Evolutionary conservation across 2,888 invertebrate species (phyloP), one percentile per base, ranked within the genome.

Genomic region (Phortica okadai): DNA sequence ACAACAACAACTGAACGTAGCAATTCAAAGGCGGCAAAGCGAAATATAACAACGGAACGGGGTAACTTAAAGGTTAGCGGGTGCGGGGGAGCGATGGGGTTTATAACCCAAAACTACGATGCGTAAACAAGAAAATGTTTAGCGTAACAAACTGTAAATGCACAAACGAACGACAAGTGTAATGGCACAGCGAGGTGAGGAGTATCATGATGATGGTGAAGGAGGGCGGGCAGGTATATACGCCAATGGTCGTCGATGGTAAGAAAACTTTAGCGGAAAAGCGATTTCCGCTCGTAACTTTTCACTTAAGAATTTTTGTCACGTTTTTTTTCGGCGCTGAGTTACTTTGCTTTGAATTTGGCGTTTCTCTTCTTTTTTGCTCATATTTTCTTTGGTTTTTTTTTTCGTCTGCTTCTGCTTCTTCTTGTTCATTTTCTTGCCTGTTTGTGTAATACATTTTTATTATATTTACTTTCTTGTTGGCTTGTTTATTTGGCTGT

Each of bases 101-200:
- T 33, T 33, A 33, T 33, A 33, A 33, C 70, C 33, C 0, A 75
- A 75, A 74, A 56, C n/a, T 76, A 79, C 79, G 84, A 81, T 82
- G 80, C 86, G 85, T 85, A 85, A 85, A 87, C 85, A 85, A 86
- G 86, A 83, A 85, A 86, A 83, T 85, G 86, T 87, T 86, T 87
- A 85, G 83, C 87, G 83, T 80, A 78, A 78, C 75, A 77, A 77
- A 64, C 11, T 64, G 56, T 74, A 70, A 62, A 56, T 2, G 56
- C 5, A 56, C n/a, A n/a, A 56, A 56, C 16, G 56, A 56, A 16
- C n/a, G 56, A 56, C 14, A n/a, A 16, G 16, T 16, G 10, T 14
- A 56, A 14, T 5, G 21, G 25, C 64, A 0, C 0, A 21, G 21
- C 21, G 21, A 21, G 1, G 21, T 21, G 21, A 21, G 21, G 21